Conservation (phyloP, 2,797 vertebrate genomes). For the Sarcoramphus papa region DNA sequence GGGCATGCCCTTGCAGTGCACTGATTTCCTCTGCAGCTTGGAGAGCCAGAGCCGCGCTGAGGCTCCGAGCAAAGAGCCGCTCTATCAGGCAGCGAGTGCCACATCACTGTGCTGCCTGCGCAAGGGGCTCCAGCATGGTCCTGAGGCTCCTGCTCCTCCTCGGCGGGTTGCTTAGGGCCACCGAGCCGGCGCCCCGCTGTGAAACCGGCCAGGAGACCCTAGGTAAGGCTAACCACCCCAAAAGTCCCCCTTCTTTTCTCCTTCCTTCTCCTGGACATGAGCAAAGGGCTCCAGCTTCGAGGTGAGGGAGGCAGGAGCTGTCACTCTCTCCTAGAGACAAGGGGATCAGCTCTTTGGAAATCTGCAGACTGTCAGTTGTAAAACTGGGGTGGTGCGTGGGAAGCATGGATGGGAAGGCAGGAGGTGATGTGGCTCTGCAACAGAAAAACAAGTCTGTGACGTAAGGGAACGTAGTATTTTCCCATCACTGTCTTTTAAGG, state of each 20-base stretch:
- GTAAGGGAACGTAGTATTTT: neutral
- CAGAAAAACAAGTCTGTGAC: neutral
- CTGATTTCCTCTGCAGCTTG: slow-evolving; percentile 7
- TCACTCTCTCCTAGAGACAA: neutral
- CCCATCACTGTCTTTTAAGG: neutral
- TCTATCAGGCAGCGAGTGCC: slow-evolving; percentile 57
- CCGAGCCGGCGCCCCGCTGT: slow-evolving; percentile 71
- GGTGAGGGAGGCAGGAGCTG: neutral
- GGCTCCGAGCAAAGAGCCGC: neutral
- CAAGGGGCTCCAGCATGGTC: slow-evolving; percentile 57
- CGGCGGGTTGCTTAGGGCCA: slow-evolving; percentile 28
- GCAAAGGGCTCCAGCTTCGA: neutral
- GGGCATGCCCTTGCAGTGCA: slow-evolving; percentile 49
- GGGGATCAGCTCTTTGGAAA: neutral
- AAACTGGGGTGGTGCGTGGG: neutral
- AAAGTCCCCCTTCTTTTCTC: neutral
- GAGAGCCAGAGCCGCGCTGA: neutral
- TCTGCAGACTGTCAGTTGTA: neutral
- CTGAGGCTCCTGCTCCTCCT: slow-evolving; percentile 65
- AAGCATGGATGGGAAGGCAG: neutral
- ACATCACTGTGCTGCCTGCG: slow-evolving; percentile 61
- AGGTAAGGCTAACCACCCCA: slow-evolving; percentile 76
- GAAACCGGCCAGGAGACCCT: slow-evolving; percentile 70
- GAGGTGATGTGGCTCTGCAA: neutral
- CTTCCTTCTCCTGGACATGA: neutral